Evolutionary conservation across 2,113 vertebrate species (phyloP).

Genomic region (Hiodon alosoides): DNA sequence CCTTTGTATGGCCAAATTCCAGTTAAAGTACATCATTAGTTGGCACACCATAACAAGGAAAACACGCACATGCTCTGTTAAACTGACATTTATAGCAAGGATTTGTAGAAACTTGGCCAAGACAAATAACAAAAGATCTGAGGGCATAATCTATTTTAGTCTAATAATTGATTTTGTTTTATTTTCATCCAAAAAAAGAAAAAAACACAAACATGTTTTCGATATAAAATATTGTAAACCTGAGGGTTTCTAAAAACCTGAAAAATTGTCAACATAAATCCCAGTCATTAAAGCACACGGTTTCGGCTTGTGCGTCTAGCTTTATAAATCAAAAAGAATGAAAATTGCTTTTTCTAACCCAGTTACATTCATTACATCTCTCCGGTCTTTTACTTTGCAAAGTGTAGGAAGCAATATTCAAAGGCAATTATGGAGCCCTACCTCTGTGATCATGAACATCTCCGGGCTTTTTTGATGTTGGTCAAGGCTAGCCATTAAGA

Average conservation of each 20-base stretch:
- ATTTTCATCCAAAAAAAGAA: too few relatives aligned
- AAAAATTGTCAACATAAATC: not conserved
- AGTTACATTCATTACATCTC: slow-evolving; percentile 11
- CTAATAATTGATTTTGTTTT: too few relatives aligned
- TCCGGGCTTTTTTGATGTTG: slow-evolving; percentile 20
- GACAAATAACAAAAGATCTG: too few relatives aligned
- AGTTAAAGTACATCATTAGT: too few relatives aligned
- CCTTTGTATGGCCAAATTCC: too few relatives aligned
- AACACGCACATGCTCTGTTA: too few relatives aligned
- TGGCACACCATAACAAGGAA: too few relatives aligned
- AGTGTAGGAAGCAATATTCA: slow-evolving; percentile 20
- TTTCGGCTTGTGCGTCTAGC: not conserved
- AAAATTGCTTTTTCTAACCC: not conserved
- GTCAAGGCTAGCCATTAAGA: slow-evolving; percentile 30
- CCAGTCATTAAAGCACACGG: not conserved
- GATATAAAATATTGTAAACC: not conserved
- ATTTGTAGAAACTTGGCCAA: too few relatives aligned
- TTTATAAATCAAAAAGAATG: slow-evolving; percentile 10
- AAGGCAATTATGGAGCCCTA: slow-evolving; percentile 17
- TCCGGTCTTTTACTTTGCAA: slow-evolving; percentile 19
- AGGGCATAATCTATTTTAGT: too few relatives aligned
- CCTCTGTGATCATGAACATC: slow-evolving; percentile 20
- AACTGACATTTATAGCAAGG: too few relatives aligned
- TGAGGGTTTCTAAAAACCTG: too few relatives aligned
- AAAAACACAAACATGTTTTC: not conserved